phyloP scores from a whole-genome alignment of 2,797 vertebrate genomes.

The Varecia variegata region DNA sequence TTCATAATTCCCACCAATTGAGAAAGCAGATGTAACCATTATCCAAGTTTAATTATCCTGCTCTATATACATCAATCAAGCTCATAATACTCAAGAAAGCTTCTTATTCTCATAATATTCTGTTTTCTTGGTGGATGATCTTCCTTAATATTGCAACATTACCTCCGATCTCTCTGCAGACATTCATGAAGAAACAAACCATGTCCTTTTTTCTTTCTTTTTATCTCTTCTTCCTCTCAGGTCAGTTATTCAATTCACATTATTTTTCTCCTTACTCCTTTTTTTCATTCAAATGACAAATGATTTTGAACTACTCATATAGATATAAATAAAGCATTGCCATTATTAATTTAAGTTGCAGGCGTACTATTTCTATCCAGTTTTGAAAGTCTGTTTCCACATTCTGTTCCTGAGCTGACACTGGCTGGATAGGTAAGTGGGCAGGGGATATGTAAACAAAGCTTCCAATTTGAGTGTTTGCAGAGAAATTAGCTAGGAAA shows the following conservation, averaged over 20 bases:
- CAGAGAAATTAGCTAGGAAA: neutral
- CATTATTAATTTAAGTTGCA: neutral
- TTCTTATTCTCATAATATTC: neutral
- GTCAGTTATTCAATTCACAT: neutral
- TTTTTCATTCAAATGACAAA: neutral
- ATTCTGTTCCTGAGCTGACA: neutral
- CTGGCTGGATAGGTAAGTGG: neutral
- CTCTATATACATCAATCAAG: neutral
- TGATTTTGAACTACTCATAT: neutral
- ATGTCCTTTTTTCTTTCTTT: neutral
- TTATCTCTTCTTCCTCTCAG: neutral
- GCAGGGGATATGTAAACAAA: neutral
- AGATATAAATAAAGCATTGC: neutral
- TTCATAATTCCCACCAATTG: neutral
- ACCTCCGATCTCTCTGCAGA: neutral
- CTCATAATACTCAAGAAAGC: neutral
- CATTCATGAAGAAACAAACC: neutral
- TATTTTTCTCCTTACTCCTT: neutral
- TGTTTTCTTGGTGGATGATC: neutral
- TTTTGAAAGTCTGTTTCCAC: neutral
- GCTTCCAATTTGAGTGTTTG: accelerated
- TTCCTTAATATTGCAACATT: neutral
- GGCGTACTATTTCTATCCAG: neutral
- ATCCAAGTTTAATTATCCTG: neutral
- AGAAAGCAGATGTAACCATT: neutral